Evolutionary conservation across 2,888 invertebrate species (phyloP), one percentile per base, ranked within the genome.

Genomic region (Eurois occulta): DNA sequence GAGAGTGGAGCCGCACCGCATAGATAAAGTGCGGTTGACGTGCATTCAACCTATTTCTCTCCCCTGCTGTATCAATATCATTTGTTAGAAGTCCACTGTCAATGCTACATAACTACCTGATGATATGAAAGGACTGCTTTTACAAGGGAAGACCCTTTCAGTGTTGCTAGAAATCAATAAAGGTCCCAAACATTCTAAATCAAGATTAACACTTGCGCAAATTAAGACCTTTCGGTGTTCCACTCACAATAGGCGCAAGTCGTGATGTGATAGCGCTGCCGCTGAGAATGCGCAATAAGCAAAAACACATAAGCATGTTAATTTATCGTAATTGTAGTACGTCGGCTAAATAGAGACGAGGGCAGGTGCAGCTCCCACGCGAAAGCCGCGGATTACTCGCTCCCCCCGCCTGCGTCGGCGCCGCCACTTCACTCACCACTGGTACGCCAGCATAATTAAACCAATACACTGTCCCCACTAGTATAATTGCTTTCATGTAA

Each of bases 341-440:
- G 88, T 89, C 89, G 88, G 88, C 87, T 90, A 87, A 89, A 91
- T 81, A 84, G 81, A 87, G 72, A 81, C 80, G 80, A 81, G 86
- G 89, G 89, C 92, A 92, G 92, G 90, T 92, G 91, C 87, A 88
- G 89, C 91, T 92, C 91, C 91, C 92, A 92, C 92, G 92, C 90
- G 88, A 91, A 91, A 91, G 88, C 88, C 84, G 86, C 86, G 85
- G 89, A 90, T 90, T 89, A 90, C 87, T 85, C 78, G 76, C 86
- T 77, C 68, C 77, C 72, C 78, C 66, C 80, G 55, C 64, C 64
- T 76, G 87, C 86, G 79, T 72, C 70, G 82, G 77, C 87, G 84
- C 80, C 76, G 81, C 58, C 38, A 78, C 78, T 75, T 69, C 64
- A 82, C 69, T 78, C 66, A 83, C 72, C 84, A 86, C 78, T 81